Percentiles rank a stretch among this genome's conserved stretches.
phyloP scores from a whole-genome alignment of 2,113 vertebrate genomes.

The Pica pica region DNA sequence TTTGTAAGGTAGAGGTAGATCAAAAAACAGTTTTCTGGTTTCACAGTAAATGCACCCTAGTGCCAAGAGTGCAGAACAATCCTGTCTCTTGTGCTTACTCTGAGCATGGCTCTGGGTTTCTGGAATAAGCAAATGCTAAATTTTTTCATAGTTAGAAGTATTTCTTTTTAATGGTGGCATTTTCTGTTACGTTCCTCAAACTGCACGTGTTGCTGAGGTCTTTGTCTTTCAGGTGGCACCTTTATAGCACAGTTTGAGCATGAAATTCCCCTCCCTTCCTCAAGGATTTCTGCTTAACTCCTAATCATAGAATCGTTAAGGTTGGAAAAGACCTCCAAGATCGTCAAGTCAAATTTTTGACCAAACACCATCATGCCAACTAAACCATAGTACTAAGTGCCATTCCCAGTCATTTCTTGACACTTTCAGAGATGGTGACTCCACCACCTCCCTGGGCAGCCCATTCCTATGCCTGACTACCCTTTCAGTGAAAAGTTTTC shows the following conservation, averaged over 20 bases:
- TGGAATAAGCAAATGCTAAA: not conserved
- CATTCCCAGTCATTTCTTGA: not conserved
- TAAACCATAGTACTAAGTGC: not conserved
- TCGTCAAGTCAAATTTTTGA: not conserved
- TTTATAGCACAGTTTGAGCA: not conserved
- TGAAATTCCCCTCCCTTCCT: not conserved
- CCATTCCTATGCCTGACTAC: not conserved
- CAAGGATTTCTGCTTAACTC: not conserved
- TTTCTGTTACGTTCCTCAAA: not conserved
- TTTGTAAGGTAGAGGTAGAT: not conserved
- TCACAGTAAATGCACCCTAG: not conserved
- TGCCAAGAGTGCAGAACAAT: not conserved
- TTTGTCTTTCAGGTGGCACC: not conserved
- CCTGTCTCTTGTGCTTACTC: not conserved
- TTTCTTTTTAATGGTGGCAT: not conserved
- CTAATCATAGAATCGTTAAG: not conserved
- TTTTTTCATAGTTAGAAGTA: not conserved
- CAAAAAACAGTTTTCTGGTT: not conserved
- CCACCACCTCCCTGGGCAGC: not conserved
- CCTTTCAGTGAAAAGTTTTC: not conserved
- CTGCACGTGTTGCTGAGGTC: not conserved
- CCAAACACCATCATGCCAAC: fast-evolving
- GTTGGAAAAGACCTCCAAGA: not conserved
- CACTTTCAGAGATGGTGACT: not conserved
- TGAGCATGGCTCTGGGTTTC: not conserved